Conservation (phyloP, 1,140 invertebrate genomes). For the Palaemon carinicauda region DNA sequence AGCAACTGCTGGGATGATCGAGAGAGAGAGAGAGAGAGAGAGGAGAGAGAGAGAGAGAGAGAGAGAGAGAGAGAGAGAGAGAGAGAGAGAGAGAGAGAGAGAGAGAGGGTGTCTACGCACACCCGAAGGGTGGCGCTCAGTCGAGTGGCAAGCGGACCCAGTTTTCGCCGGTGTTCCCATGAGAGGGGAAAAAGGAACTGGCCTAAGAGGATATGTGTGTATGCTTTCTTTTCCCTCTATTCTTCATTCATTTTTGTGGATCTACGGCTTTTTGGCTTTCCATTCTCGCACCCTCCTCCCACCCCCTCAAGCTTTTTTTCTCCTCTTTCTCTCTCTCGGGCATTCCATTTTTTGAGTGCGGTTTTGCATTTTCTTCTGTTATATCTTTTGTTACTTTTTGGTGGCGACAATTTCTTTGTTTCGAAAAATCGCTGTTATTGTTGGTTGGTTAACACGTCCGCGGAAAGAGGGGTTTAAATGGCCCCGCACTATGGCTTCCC, state of each 20-base stretch:
- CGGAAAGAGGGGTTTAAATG: no score
- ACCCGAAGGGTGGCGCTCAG: not conserved
- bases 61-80: slow-evolving; percentile 3
- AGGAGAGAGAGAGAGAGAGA: slow-evolving; percentile 9
- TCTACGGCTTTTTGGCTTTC: no score
- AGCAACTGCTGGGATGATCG: no score
- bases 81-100: not conserved
- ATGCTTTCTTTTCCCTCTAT: not conserved
- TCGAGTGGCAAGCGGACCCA: not conserved
- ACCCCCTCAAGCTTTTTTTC: no score
- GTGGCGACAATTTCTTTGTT: not conserved
- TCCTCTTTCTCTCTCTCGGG: no score
- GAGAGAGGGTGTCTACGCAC: not conserved
- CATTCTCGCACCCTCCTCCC: no score
- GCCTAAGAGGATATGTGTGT: not conserved
- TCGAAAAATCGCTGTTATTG: not conserved
- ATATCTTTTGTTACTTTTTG: not conserved
- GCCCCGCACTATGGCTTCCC: no score
- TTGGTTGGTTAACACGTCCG: no score
- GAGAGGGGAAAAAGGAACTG: not conserved
- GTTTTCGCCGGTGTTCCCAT: not conserved
- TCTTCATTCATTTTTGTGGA: no score
- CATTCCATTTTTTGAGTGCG: not conserved
- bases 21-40: no score
- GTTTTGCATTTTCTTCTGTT: not conserved